These are phyloP conservation scores for Lithophane ornitopus DNA, from an alignment of 2,888 invertebrate species.

Conservation along the genomic window DNA sequence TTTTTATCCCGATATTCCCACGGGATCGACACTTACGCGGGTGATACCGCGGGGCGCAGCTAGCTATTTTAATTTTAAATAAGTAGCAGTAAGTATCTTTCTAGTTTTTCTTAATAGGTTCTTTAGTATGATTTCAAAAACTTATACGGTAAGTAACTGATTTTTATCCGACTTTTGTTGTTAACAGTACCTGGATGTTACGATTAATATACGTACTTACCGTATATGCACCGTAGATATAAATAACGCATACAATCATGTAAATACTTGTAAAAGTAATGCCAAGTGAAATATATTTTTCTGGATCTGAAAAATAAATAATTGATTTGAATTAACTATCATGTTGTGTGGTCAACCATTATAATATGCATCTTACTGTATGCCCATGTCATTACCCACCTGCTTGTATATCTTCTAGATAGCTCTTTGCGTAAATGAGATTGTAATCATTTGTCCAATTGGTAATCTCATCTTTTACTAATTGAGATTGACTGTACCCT, in stretches of 20 bases:
- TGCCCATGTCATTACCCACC: constrained; percentile 69
- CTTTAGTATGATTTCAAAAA: background rate
- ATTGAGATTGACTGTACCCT: constrained; percentile 71
- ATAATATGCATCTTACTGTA: background rate
- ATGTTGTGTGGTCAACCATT: constrained; percentile 1
- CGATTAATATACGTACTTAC: constrained; percentile 70
- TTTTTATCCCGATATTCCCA: no score
- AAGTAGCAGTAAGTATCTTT: background rate
- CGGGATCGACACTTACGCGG: no score
- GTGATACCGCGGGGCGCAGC: no score
- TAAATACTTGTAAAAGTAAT: constrained; percentile 78
- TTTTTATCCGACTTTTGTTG: constrained; percentile 5
- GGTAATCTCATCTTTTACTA: constrained; percentile 72
- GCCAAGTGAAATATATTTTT: constrained; percentile 74
- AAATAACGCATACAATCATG: constrained; percentile 76
- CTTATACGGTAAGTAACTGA: no score
- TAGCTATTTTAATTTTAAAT: background rate
- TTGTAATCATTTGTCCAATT: constrained; percentile 75
- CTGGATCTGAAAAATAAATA: constrained; percentile 76
- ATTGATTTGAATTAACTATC: background rate
- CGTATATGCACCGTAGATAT: constrained; percentile 84
- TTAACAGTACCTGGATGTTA: background rate
- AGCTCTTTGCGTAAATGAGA: constrained; percentile 78
- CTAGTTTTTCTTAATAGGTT: background rate
- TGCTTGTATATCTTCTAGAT: constrained; percentile 75